Percentiles rank a stretch among this genome's conserved stretches.
Evolutionary conservation across 2,888 invertebrate genomes (phyloP).

Genomic region (Temnothorax unifasciatus): DNA sequence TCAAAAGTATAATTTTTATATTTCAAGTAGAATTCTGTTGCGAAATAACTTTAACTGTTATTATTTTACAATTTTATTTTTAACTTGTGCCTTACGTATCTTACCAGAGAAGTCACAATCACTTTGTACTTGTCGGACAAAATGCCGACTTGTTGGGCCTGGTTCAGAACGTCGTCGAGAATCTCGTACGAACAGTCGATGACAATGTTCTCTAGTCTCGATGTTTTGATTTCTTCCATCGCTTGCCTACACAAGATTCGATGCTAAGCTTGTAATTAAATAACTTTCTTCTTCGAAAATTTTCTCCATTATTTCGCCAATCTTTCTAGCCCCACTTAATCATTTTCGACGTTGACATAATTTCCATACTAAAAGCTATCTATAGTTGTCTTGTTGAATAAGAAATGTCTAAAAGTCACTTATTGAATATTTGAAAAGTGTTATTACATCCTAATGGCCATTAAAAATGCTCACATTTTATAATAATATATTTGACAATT

Average conservation of each 20-base stretch:
- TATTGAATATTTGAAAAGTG: background rate
- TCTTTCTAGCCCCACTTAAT: background rate
- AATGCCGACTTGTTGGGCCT: conserved; percentile 95
- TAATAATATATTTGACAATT: background rate
- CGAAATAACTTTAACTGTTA: background rate
- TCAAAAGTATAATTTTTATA: background rate
- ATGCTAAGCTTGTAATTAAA: conserved; percentile 51
- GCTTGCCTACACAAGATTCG: conserved; percentile 87
- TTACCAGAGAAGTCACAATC: conserved; percentile 91
- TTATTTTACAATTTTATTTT: background rate
- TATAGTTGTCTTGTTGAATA: background rate
- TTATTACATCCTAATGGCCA: background rate
- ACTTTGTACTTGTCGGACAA: conserved; percentile 93
- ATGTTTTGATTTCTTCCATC: conserved; percentile 91
- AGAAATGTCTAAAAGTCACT: background rate
- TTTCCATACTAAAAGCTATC: background rate
- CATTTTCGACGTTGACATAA: background rate
- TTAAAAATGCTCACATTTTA: background rate
- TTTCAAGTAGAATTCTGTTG: background rate
- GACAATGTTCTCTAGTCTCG: conserved; percentile 91
- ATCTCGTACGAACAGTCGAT: conserved; percentile 90
- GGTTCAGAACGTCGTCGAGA: conserved; percentile 88
- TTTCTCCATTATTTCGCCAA: background rate
- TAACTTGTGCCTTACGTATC: conserved; percentile 48
- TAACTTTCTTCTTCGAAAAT: background rate